Evolutionary conservation across 37 sponge, comb jelly and placozoan species (phyloP), one percentile per base, ranked within the genome.

Genomic region (Oopsacas minuta): DNA sequence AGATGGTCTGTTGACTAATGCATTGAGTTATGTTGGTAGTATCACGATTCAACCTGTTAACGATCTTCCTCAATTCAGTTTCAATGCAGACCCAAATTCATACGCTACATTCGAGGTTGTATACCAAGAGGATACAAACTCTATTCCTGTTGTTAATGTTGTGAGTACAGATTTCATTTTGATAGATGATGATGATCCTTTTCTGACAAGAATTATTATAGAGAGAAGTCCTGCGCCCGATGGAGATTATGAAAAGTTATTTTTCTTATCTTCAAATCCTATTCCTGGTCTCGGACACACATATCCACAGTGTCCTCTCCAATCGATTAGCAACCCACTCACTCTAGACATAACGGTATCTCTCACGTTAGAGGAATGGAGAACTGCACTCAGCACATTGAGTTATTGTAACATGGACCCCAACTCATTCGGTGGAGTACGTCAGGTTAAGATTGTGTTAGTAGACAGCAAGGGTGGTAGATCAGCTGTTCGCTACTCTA

Each of bases 331-430:
- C 75, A 61, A 61, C 75, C 75, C 75, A 34, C 75, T 61, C 75
- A 61, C 7, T 20, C 30, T 61, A 61, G 75, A 61, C 75, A 37
- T 95, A 5, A 34, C 1, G 0, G 36, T 83, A 5, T 82, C 36
- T 52, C 87, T 91, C 39, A 39, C 83, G 36, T 83, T 89, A 20
- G 0, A 25, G n/a, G 83, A 89, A 0, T 89, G 91, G 90, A 83
- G 42, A 37, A 81, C 81, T 30, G 88, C 88, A 0, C 36, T 95
- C 10, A 81, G 81, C 23, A 87, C 91, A 3, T 53, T 95, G 37
- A 86, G 88, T 20, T 95, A 95, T 85, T 95, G 95, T 82, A 92
- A 95, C 83, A 37, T 87, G 0, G 95, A 95, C 38, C 83, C 92
- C 7, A 53, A 92, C 81, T 86, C 93, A 0, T 69, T 83, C 3